Percentiles rank a stretch among this genome's conserved stretches.
These are phyloP conservation scores for Procambarus clarkii DNA, from an alignment of 1,140 invertebrate genomes.

Conservation along the genomic window DNA sequence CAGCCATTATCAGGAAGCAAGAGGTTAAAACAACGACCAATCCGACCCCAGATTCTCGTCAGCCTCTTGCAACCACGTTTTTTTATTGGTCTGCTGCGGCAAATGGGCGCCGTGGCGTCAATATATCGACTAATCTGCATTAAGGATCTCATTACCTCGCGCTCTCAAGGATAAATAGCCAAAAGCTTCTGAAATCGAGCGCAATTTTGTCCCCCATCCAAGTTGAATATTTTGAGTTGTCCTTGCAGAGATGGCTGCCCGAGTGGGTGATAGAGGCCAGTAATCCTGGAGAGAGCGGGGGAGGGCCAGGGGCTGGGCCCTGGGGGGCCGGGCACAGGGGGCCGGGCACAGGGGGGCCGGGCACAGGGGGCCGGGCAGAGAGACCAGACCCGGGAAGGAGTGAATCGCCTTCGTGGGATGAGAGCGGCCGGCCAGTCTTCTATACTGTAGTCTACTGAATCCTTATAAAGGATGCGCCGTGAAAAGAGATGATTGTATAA, in stretches of 20 bases:
- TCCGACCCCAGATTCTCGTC: not conserved
- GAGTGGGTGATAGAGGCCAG: not conserved
- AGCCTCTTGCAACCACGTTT: not conserved
- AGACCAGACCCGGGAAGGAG: no score
- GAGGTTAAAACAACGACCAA: no score
- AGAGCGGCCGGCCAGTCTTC: no score
- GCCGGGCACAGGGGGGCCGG: no score
- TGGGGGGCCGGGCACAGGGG: no score
- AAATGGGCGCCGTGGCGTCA: not conserved
- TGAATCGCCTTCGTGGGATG: no score
- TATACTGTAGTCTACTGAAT: no score
- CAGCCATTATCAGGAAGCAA: no score
- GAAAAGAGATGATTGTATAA: no score
- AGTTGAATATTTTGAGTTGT: slow-evolving; percentile 2
- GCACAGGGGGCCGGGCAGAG: no score
- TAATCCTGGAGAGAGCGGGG: not conserved
- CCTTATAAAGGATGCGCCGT: no score
- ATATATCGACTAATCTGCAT: slow-evolving; percentile 8
- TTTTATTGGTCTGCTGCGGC: not conserved
- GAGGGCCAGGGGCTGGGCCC: no score
- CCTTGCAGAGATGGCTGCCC: not conserved
- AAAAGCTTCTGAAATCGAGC: slow-evolving; percentile 2
- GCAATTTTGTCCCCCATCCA: not conserved
- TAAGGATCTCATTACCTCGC: not conserved
- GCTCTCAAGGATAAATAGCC: not conserved